These are phyloP conservation scores for Tragelaphus scriptus DNA, from an alignment of 2,113 vertebrate genomes.

Conservation along the genomic window DNA sequence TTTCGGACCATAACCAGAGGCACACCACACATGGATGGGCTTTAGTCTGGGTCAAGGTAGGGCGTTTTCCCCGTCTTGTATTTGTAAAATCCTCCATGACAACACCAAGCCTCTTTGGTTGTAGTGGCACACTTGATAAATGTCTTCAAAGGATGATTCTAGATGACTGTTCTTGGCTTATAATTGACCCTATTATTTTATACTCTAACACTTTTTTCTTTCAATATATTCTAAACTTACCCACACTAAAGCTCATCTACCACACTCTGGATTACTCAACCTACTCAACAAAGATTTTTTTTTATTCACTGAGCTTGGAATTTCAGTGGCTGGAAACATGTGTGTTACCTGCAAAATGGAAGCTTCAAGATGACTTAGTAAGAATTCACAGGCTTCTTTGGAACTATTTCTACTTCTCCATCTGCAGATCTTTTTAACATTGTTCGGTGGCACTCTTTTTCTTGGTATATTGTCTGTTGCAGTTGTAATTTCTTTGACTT, in stretches of 20 bases:
- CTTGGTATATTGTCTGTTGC: neutral
- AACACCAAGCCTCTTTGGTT: neutral
- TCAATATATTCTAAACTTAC: neutral
- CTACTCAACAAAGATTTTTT: neutral
- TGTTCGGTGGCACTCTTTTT: neutral
- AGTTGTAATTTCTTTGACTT: neutral
- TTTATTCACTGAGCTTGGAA: neutral
- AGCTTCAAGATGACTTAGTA: neutral
- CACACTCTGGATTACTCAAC: neutral
- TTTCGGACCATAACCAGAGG: neutral
- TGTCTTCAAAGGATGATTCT: neutral
- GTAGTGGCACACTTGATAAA: neutral
- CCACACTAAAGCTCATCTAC: neutral
- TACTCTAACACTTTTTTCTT: neutral
- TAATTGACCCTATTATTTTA: neutral
- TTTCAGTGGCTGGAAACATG: neutral
- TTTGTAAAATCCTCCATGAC: neutral
- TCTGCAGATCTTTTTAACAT: neutral
- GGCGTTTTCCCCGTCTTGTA: neutral
- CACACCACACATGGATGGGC: neutral
- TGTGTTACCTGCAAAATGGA: neutral
- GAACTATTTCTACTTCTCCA: neutral
- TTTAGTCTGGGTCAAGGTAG: neutral
- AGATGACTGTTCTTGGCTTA: conserved; percentile 5
- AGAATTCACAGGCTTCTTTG: neutral